phyloP scores from a whole-genome alignment of 2,888 invertebrate genomes.

The Fragum whitleyi region DNA sequence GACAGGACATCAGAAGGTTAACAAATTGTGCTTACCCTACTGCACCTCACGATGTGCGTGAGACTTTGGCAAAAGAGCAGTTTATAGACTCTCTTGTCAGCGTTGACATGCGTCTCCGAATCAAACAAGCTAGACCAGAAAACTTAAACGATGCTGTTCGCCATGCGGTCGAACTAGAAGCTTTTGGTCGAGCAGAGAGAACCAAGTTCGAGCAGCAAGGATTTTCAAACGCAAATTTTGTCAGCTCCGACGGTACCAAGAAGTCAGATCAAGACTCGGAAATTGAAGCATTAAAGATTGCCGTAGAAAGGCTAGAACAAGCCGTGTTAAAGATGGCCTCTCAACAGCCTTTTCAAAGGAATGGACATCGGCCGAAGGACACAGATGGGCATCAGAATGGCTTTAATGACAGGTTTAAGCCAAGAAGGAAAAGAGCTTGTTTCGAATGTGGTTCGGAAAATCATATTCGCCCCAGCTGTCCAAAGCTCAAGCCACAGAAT shows the following conservation, averaged over 20 bases:
- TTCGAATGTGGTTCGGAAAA: neutral
- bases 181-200: too few relatives aligned
- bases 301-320: neutral
- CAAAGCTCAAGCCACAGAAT: neutral
- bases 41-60: neutral
- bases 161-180: too few relatives aligned
- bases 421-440: neutral
- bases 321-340: neutral
- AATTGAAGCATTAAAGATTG: neutral
- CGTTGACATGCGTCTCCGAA: neutral
- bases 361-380: neutral
- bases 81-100: neutral
- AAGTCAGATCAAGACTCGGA: neutral
- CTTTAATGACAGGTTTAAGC: neutral
- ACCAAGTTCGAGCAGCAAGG: neutral
- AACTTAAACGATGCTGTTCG: too few relatives aligned
- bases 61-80: conserved; percentile 5
- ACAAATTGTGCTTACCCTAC: conserved; percentile 5
- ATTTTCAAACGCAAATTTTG: neutral
- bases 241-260: neutral
- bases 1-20: too few relatives aligned
- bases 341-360: neutral
- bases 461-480: neutral
- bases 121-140: too few relatives aligned
- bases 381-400: too few relatives aligned